Conservation (phyloP, 1,140 invertebrate species). For the Bombus difficillimus region DNA sequence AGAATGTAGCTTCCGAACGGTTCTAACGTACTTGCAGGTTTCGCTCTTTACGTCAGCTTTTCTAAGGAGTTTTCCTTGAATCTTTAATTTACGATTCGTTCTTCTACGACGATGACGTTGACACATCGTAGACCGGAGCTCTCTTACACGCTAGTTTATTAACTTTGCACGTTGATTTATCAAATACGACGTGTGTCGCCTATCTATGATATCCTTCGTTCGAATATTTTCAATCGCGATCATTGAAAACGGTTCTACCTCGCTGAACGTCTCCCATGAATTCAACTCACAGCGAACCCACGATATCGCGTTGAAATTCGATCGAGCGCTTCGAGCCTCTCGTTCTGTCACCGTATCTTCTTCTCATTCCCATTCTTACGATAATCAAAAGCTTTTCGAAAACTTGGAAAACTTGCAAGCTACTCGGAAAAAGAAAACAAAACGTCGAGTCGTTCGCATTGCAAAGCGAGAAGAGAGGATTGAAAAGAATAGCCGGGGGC, state of each 20-base stretch:
- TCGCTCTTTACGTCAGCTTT: too few species aligned
- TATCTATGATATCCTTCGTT: not conserved
- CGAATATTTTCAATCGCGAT: not conserved
- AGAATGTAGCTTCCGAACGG: too few species aligned
- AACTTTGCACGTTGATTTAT: too few species aligned
- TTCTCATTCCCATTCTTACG: not conserved
- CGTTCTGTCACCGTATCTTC: not conserved
- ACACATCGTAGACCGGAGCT: too few species aligned
- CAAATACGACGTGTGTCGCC: not conserved
- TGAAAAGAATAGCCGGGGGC: slow-evolving; percentile 8
- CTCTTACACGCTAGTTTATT: too few species aligned
- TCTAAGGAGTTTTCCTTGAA: too few species aligned
- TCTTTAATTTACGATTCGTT: too few species aligned
- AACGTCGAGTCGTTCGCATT: too few species aligned
- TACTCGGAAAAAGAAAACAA: not conserved
- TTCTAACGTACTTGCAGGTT: too few species aligned
- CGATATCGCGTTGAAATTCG: slow-evolving; percentile 5
- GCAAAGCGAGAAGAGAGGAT: not conserved
- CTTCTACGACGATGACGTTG: too few species aligned
- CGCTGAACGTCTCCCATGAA: not conserved
- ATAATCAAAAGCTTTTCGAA: not conserved
- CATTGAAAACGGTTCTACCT: not conserved
- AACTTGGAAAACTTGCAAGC: not conserved
- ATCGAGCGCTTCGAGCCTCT: not conserved
- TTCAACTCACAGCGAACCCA: not conserved